Base-by-base conservation (phyloP, 2,888 invertebrate species). In the Dinocampus coccinellae region DNA sequence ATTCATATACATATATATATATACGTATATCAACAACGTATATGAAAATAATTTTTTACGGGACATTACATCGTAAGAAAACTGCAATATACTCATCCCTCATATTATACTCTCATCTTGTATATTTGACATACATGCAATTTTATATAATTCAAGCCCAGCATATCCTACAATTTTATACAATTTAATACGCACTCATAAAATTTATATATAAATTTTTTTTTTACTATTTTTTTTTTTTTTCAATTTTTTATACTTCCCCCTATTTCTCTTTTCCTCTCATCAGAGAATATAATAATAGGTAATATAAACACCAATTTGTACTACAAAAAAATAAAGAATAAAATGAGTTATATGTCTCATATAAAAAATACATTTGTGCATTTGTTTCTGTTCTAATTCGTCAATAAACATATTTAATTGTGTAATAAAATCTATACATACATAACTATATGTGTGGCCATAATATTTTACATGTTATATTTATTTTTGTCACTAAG, bases 401-500 rank as follows among this genome's bases (percentile, higher is more conserved):
- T 82, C 81, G 82, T 82, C 80, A 79, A 68, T 77, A 77, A 76
- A 76, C 72, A 76, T 70, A 79, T 80, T 80, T 81, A 80, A 81
- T 81, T 81, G 81, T n/a, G 80, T 76, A 80, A 80, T 79, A 78
- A 77, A 78, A 75, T 74, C 75, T 61, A 58, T 63, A 66, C 55
- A 63, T 70, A 62, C 62, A 26, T 16, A 7, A n/a, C 33, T 4
- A 16, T 58, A n/a, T 58, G 34, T 16, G 33, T 34, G 39, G 61
- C 47, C 60, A 52, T 69, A 53, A 10, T 61, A 22, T 42, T 61
- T 29, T 6, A 11, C 57, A n/a, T 57, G 26, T 29, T 26, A 29
- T 24, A 29, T 58, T 58, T 13, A 26, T 24, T 57, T 33, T 36
- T 52, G 65, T 71, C 62, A 58, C 69, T 39, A 47, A 16, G 16